These are phyloP conservation scores for Zaprionus taronus DNA, from an alignment of 1,140 invertebrate species.

Conservation along the genomic window DNA sequence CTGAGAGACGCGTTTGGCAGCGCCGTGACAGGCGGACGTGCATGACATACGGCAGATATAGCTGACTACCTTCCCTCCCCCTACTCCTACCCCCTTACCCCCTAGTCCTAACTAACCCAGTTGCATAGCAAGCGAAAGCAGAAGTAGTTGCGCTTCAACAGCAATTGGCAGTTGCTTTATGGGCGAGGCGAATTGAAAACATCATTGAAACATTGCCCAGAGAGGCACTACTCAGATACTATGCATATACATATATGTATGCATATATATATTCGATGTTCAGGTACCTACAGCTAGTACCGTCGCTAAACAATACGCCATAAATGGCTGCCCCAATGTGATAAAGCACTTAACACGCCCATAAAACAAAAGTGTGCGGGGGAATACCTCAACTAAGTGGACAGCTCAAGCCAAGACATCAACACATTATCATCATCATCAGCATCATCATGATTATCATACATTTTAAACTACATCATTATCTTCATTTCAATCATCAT, in stretches of 20 bases:
- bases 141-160: conserved; percentile 28
- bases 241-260: too few species aligned
- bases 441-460: conserved; percentile 2
- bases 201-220: conserved; percentile 32
- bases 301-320: conserved; percentile 32
- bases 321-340: conserved; percentile 41
- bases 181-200: conserved; percentile 26
- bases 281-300: conserved; percentile 5
- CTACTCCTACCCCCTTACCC: not conserved
- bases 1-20: conserved; percentile 10
- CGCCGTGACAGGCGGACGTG: conserved; percentile 31
- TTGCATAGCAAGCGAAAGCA: conserved; percentile 44
- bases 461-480: not conserved
- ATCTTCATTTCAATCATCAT: conserved; percentile 18
- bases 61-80: not conserved
- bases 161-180: conserved; percentile 23
- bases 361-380: conserved; percentile 30
- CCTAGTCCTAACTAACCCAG: conserved; percentile 26
- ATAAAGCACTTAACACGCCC: conserved; percentile 44
- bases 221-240: not conserved
- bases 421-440: conserved; percentile 6
- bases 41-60: conserved; percentile 30
- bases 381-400: conserved; percentile 35
- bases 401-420: not conserved
- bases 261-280: not conserved